Evolutionary conservation across 2,888 invertebrate genomes (phyloP).

Genomic region (Drosophila histrio): DNA sequence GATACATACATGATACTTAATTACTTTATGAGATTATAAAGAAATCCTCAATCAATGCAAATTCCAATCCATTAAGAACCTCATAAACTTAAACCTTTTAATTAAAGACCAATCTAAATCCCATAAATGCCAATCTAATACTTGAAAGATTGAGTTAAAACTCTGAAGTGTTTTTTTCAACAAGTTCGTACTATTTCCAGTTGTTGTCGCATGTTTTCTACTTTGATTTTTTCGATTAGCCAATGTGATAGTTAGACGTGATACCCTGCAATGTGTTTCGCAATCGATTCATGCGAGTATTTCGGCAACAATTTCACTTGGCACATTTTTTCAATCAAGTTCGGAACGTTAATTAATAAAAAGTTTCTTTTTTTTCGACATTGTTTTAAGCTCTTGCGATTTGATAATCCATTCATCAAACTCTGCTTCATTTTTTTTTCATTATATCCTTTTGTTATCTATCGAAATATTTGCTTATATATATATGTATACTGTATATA

Average conservation of each 20-base stretch:
- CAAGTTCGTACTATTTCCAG: background rate
- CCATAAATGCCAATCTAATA: constrained; percentile 3
- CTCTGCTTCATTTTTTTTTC: constrained; percentile 15
- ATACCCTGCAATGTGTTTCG: constrained; percentile 24
- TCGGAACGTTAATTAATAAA: constrained; percentile 42
- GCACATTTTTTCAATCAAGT: constrained; percentile 37
- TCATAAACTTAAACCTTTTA: background rate
- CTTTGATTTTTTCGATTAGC: constrained; percentile 34
- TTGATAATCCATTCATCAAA: constrained; percentile 46
- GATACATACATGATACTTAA: no score
- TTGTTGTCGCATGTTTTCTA: background rate
- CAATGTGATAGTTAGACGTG: constrained; percentile 18
- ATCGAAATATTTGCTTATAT: constrained; percentile 19
- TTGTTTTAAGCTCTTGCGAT: constrained; percentile 8
- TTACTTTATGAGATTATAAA: background rate
- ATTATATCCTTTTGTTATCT: constrained; percentile 15
- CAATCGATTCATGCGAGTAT: constrained; percentile 17
- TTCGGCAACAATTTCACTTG: constrained; percentile 32
- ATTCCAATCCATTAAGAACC: constrained; percentile 5
- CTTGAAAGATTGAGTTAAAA: background rate
- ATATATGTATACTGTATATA: constrained; percentile 4
- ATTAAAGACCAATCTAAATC: background rate
- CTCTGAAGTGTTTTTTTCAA: constrained; percentile 9
- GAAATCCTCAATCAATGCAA: background rate
- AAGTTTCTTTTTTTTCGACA: constrained; percentile 25